phyloP scores from a whole-genome alignment of 2,113 vertebrate genomes.

The Mastomys coucha region DNA sequence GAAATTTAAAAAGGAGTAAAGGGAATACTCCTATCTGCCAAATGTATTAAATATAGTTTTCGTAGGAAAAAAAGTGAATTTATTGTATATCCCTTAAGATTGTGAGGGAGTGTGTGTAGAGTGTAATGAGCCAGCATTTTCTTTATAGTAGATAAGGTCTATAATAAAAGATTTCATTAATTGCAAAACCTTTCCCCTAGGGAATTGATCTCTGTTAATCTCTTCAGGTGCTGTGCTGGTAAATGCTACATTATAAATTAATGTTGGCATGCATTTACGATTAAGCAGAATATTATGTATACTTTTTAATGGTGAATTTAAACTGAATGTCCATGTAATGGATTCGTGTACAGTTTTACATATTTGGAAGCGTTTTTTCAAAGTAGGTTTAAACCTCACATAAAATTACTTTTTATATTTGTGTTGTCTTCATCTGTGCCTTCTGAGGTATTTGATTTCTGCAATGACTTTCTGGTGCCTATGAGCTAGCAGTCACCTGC shows the following conservation, averaged over 20 bases:
- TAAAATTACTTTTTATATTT: slow-evolving; percentile 83
- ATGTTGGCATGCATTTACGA: slow-evolving; percentile 74
- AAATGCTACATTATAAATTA: slow-evolving; percentile 82
- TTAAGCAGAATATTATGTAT: slow-evolving; percentile 68
- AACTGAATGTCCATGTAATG: slow-evolving; percentile 75
- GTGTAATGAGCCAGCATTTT: slow-evolving; percentile 70
- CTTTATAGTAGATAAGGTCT: slow-evolving; percentile 80
- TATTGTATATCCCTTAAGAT: slow-evolving; percentile 76
- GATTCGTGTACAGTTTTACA: slow-evolving; percentile 80
- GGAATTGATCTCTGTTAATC: slow-evolving; percentile 78
- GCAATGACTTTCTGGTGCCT: slow-evolving; percentile 88
- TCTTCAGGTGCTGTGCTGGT: slow-evolving; percentile 81
- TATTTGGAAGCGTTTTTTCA: slow-evolving; percentile 80
- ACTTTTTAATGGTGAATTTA: slow-evolving; percentile 70
- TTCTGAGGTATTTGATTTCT: slow-evolving; percentile 87
- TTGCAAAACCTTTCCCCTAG: slow-evolving; percentile 77
- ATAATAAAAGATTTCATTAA: slow-evolving; percentile 81
- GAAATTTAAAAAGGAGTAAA: slow-evolving; percentile 32
- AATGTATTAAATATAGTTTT: slow-evolving; percentile 73
- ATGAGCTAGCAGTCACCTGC: slow-evolving; percentile 84
- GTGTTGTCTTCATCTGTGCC: slow-evolving; percentile 88
- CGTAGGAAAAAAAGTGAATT: slow-evolving; percentile 68
- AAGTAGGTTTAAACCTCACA: slow-evolving; percentile 69
- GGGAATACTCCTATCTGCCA: slow-evolving; percentile 74
- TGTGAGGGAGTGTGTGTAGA: slow-evolving; percentile 77